Evolutionary conservation across 2,888 invertebrate genomes (phyloP).

Genomic region (Gymnocheta viridis): DNA sequence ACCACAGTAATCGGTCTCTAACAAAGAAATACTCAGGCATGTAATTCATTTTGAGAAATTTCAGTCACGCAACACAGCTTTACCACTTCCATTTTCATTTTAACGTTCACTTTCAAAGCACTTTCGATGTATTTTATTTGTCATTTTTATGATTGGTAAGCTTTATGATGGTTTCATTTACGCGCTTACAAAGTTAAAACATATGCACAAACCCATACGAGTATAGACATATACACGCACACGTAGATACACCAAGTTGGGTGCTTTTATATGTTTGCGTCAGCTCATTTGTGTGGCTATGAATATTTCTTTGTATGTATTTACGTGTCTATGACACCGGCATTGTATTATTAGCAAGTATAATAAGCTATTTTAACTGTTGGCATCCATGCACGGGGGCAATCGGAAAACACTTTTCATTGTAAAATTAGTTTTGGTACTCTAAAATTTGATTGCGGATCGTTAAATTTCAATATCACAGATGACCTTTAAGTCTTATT

Average conservation of each 20-base stretch:
- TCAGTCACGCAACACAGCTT: slow-evolving; percentile 67
- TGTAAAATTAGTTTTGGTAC: too few species aligned
- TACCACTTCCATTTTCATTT: slow-evolving; percentile 49
- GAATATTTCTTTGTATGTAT: neutral
- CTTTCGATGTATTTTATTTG: slow-evolving; percentile 60
- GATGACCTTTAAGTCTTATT: too few species aligned
- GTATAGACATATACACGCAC: neutral
- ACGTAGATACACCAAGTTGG: too few species aligned
- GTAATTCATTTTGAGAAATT: slow-evolving; percentile 68
- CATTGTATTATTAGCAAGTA: slow-evolving; percentile 25
- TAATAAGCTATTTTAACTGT: slow-evolving; percentile 11
- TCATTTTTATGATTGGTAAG: slow-evolving; percentile 65
- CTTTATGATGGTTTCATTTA: slow-evolving; percentile 43
- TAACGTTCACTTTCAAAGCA: slow-evolving; percentile 9
- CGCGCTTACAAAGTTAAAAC: neutral
- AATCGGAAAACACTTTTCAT: neutral
- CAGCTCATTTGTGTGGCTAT: too few species aligned
- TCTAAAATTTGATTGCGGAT: too few species aligned
- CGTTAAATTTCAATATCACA: too few species aligned
- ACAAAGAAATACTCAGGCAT: slow-evolving; percentile 61
- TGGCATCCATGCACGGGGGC: neutral
- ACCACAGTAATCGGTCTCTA: slow-evolving; percentile 54
- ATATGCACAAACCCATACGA: neutral
- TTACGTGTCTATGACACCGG: slow-evolving; percentile 1
- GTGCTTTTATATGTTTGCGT: too few species aligned